Evolutionary conservation across 2,888 invertebrate species (phyloP), one percentile per base, ranked within the genome.

Genomic region (Synanthedon myopaeformis): DNA sequence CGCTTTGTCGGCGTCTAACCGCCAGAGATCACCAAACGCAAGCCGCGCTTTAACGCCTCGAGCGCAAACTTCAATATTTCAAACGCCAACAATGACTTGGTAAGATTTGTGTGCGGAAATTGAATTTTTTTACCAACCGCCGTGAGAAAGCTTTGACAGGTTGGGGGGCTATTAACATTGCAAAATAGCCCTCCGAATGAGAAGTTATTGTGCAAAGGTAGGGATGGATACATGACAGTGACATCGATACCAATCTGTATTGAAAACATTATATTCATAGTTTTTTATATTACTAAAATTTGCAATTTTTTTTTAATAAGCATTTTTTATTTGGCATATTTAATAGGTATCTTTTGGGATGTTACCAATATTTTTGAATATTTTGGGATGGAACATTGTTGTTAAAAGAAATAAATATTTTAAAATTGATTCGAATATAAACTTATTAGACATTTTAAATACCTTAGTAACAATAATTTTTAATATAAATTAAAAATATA

Each of bases 91-190:
- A 87, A 87, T 86, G 85, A 85, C 82, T 64, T 61, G 60, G 78
- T 70, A 74, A 80, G 79, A 85, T 84, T 86, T 85, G 85, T 86
- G 82, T 86, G 85, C 87, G 86, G 87, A 87, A 85, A 86, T 86
- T 82, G 85, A 80, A 45, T 84, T 85, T 86, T 86, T 86, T 82
- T 70, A 75, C 69, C 64, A 57, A 28, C 57, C 58, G 67, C 67
- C 82, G 82, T 82, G 84, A 79, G 84, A 85, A 83, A 77, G 76
- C 76, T 79, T 80, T 81, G 84, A 79, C 83, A 79, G 81, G 81
- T 82, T 80, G 72, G 66, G 72, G 66, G 69, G 69, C 70, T 67
- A 69, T 72, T 76, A 66, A 67, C 60, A 59, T 70, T 71, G 73
- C 72, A 57, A 72, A 73, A 72, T 62, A 55, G 64, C 62, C 59